These are phyloP conservation scores for Pangasius mekongensis DNA, from an alignment of 2,797 vertebrate species.

Conservation along the genomic window DNA sequence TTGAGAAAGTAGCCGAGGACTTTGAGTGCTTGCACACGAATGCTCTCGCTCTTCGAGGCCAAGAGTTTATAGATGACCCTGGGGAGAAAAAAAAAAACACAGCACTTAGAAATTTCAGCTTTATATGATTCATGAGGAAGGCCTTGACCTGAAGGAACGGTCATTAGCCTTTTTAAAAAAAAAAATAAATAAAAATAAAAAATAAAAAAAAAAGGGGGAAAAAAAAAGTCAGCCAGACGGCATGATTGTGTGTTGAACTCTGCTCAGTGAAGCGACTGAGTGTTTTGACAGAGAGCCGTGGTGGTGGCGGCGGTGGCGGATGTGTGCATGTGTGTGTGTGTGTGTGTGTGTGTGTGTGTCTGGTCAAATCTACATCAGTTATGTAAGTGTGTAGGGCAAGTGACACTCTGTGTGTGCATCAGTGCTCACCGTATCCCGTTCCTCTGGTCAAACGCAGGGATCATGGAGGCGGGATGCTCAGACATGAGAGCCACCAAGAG, in stretches of 20 bases:
- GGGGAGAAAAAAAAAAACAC: slow-evolving; percentile 34
- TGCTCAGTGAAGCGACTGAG: not conserved
- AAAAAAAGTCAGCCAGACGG: not conserved
- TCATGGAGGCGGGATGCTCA: slow-evolving; percentile 98
- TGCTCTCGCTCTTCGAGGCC: slow-evolving; percentile 98
- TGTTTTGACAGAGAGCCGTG: slow-evolving; percentile 12
- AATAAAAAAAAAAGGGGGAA: not conserved
- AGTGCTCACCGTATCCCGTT: slow-evolving; percentile 92
- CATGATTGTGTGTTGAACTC: not conserved
- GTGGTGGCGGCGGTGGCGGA: not conserved
- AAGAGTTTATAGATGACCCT: slow-evolving; percentile 98
- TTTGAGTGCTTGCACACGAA: slow-evolving; percentile 97
- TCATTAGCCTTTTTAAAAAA: not conserved
- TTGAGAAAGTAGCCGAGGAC: slow-evolving; percentile 98
- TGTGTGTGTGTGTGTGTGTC: slow-evolving; percentile 32
- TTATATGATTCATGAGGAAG: not conserved
- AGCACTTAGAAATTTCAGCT: too few species aligned
- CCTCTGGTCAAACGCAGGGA: slow-evolving; percentile 98
- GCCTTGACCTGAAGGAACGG: not conserved
- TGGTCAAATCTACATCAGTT: slow-evolving; percentile 35
- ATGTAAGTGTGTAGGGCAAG: slow-evolving; percentile 15
- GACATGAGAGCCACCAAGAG: slow-evolving; percentile 97
- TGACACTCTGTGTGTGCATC: not conserved
- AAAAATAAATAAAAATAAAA: not conserved
- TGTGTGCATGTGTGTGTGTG: slow-evolving; percentile 35